Base-by-base conservation (phyloP, 2,888 invertebrate species). In the Hypolimnas misippus region DNA sequence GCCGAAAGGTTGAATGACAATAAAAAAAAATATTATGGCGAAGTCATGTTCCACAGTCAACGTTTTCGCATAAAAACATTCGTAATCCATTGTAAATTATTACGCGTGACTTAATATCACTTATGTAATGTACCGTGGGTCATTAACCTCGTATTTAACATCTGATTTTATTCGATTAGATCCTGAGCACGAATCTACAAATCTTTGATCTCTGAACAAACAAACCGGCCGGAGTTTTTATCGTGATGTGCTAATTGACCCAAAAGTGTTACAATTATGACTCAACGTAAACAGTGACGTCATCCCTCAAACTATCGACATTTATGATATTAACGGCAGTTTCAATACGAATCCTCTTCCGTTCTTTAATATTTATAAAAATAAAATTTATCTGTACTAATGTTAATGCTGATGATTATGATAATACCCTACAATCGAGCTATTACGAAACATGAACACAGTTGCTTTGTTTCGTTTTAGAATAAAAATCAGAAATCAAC, bases 81-180 rank as follows among this genome's bases (percentile, higher is more conserved):
- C 46, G 61, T 65, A 67, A 68, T 67, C 70, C 67, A 70, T 73
- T 73, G 71, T 68, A 65, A 68, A 66, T 69, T 63, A 66, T 64
- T 60, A 70, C 68, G 67, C 72, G 70, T 71, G 71, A 71, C 69
- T 71, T 68, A 57, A 62, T 70, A 67, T 67, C 70, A 70, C 67
- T 70, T 70, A 70, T 70, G 68, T 66, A 67, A 66, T 69, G 49
- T 57, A 53, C 62, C 44, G 29, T 1, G 56, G 66, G 63, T 59
- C 64, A 59, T 64, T 62, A 64, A 68, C 60, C 68, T 64, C 63
- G 33, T 38, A 57, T 60, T 59, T 63, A 65, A 65, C 66, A 59
- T 65, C 65, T 65, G 68, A 68, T 68, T 67, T 64, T 65, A 65
- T 67, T 65, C 51, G 68, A 70, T 72, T 67, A 68, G 60, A 68